Evolutionary conservation across 2,888 invertebrate species (phyloP).

Genomic region (Cheilosia grossa): DNA sequence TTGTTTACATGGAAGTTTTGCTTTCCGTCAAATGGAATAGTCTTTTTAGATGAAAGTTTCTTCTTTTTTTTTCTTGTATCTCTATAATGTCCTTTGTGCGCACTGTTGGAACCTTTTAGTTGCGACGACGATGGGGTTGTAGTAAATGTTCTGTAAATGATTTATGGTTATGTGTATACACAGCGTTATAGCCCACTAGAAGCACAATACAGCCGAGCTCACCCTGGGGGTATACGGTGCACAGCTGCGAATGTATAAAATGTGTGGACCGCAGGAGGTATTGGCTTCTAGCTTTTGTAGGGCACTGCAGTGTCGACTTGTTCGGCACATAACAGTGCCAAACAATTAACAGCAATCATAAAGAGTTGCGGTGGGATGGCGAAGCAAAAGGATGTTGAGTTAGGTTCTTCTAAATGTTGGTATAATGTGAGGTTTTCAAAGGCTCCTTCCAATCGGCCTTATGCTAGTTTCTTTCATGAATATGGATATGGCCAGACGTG

Average conservation of each 20-base stretch:
- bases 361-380: conserved; percentile 30
- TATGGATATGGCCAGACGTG: no score
- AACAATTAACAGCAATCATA: conserved; percentile 51
- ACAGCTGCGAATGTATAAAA: conserved; percentile 30
- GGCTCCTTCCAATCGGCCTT: no score
- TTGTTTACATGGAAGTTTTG: conserved; percentile 58
- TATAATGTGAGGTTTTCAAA: no score
- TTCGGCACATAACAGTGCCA: conserved; percentile 34
- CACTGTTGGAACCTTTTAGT: conserved; percentile 51
- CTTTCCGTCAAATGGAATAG: conserved; percentile 56
- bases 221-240: conserved; percentile 17
- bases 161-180: conserved; percentile 55
- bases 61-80: conserved; percentile 11
- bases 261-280: conserved; percentile 47
- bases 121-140: conserved; percentile 41
- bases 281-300: conserved; percentile 39
- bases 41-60: conserved; percentile 22
- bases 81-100: conserved; percentile 39
- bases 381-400: neutral
- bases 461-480: no score
- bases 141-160: conserved; percentile 76
- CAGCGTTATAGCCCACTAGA: conserved; percentile 15
- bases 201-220: neutral
- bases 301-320: conserved; percentile 49
- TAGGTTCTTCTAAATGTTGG: no score